These are phyloP conservation scores for Ctenopoma multispine DNA, from an alignment of 2,797 vertebrate genomes.

Conservation along the genomic window DNA sequence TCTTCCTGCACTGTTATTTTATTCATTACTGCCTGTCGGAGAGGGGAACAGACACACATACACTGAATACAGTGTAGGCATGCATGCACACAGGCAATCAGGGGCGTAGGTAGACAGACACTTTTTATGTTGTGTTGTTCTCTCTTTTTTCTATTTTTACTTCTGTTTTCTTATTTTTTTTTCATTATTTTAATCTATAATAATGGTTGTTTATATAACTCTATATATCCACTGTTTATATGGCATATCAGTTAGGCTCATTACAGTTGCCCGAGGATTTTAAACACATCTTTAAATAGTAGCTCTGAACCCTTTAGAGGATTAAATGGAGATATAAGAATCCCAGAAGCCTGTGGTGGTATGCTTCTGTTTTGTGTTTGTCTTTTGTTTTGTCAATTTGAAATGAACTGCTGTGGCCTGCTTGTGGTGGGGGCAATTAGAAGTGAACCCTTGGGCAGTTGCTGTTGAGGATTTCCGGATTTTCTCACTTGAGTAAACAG, in stretches of 20 bases:
- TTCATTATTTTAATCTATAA: slow-evolving; percentile 25
- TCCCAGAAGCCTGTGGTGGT: slow-evolving; percentile 20
- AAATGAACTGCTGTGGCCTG: slow-evolving; percentile 57
- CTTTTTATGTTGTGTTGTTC: background rate
- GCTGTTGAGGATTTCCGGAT: slow-evolving; percentile 56
- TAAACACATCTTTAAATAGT: slow-evolving; percentile 55
- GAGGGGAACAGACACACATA: slow-evolving; percentile 36
- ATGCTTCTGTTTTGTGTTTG: slow-evolving; percentile 44
- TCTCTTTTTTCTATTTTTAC: slow-evolving; percentile 4
- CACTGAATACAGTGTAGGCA: slow-evolving; percentile 12
- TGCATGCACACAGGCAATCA: slow-evolving; percentile 33
- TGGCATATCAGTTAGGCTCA: slow-evolving; percentile 45
- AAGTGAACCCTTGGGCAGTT: slow-evolving; percentile 47
- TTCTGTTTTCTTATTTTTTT: background rate
- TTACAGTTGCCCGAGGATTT: slow-evolving; percentile 58
- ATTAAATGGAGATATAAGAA: slow-evolving; percentile 60
- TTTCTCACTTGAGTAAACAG: slow-evolving; percentile 53
- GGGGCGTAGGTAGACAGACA: slow-evolving; percentile 26
- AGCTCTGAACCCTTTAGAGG: slow-evolving; percentile 49
- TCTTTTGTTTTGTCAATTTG: slow-evolving; percentile 61
- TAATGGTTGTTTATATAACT: slow-evolving; percentile 43
- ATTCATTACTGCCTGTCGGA: slow-evolving; percentile 70
- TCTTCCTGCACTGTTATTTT: slow-evolving; percentile 73
- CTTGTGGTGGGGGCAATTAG: slow-evolving; percentile 59
- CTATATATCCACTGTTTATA: slow-evolving; percentile 36